These are phyloP conservation scores for Parazoanthus atlanticus DNA, from an alignment of 92 coral and sea anemone species.

Conservation along the genomic window DNA sequence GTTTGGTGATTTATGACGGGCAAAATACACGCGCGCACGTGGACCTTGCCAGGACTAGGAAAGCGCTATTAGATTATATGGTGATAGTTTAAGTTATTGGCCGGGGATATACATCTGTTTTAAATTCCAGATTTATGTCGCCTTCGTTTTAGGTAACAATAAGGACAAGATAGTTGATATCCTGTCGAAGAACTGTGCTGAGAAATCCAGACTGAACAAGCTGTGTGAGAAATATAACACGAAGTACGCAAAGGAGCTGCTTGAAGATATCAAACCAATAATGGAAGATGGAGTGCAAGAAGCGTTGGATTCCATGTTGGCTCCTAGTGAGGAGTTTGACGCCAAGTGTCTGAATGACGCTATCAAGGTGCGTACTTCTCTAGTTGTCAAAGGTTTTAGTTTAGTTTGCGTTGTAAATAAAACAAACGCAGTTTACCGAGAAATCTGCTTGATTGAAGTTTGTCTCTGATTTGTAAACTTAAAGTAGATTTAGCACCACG, in stretches of 20 bases:
- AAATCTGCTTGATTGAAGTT: too few relatives aligned
- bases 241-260: slow-evolving; percentile 73
- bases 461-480: too few relatives aligned
- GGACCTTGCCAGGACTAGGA: too few relatives aligned
- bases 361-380: slow-evolving; percentile 60
- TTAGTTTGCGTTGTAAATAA: background rate
- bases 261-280: slow-evolving; percentile 70
- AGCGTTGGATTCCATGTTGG: slow-evolving; percentile 72
- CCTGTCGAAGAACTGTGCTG: slow-evolving; percentile 73
- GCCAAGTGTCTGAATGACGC: slow-evolving; percentile 82
- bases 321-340: slow-evolving; percentile 64
- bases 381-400: slow-evolving; percentile 51
- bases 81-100: too few relatives aligned
- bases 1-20: too few relatives aligned
- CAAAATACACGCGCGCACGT: too few relatives aligned
- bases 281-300: slow-evolving; percentile 78
- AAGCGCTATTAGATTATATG: too few relatives aligned
- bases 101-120: too few relatives aligned
- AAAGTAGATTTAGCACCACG: too few relatives aligned
- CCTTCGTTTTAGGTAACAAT: slow-evolving; percentile 56
- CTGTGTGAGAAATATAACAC: slow-evolving; percentile 69
- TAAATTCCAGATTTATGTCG: background rate
- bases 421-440: too few relatives aligned
- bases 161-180: slow-evolving; percentile 74
- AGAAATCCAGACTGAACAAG: slow-evolving; percentile 58